A percentile compares a stretch with the other conserved stretches of the same genome.
These are phyloP conservation scores for Apis cerana DNA, from an alignment of 1,140 invertebrate genomes.

Conservation along the genomic window DNA sequence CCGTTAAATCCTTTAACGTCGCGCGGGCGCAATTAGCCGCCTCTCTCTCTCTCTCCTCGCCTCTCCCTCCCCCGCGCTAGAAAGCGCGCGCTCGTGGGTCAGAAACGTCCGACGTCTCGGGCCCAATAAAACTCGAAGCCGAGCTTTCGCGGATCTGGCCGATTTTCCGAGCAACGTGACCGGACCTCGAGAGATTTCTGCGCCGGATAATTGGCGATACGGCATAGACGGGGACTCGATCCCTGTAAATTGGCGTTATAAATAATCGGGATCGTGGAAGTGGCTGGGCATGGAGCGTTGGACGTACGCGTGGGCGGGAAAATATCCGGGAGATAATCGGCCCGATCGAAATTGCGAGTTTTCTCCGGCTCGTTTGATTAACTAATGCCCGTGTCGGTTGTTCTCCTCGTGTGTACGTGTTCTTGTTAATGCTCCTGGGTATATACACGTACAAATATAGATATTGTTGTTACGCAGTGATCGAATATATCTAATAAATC, in stretches of 20 bases:
- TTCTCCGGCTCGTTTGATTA: not conserved
- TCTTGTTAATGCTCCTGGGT: not conserved
- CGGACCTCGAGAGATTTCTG: not conserved
- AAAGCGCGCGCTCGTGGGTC: constrained; percentile 34
- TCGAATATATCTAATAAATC: too few species aligned
- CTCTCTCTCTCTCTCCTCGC: not conserved
- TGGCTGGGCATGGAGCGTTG: not conserved
- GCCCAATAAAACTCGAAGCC: not conserved
- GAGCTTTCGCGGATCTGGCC: not conserved
- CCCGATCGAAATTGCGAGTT: constrained; percentile 16
- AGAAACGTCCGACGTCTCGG: not conserved
- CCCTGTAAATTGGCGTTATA: constrained; percentile 2
- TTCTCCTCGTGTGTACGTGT: not conserved
- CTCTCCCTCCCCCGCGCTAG: constrained; percentile 1
- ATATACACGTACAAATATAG: too few species aligned
- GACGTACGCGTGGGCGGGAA: not conserved
- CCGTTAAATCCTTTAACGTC: constrained; percentile 31
- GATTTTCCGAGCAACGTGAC: constrained; percentile 1
- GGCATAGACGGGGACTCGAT: not conserved
- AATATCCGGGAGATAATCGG: constrained; percentile 15
- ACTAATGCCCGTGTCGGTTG: not conserved
- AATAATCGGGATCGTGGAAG: not conserved
- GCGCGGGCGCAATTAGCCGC: constrained; percentile 47
- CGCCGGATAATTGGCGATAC: constrained; percentile 1
- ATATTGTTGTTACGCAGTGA: not conserved